These are phyloP conservation scores for Gymnodraco acuticeps DNA, from an alignment of 2,797 vertebrate genomes.

Conservation along the genomic window DNA sequence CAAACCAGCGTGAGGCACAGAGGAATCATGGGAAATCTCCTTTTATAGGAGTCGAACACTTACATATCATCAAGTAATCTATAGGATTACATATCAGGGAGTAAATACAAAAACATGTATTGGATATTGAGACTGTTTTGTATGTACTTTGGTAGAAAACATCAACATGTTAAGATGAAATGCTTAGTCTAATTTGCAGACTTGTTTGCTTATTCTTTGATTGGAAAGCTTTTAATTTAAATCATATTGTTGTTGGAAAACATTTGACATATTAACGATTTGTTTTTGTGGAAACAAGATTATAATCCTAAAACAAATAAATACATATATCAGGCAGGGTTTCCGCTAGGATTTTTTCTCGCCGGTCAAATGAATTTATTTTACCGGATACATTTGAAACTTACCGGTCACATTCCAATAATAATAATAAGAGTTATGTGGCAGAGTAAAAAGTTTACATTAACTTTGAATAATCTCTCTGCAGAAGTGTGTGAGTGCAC, in stretches of 20 bases:
- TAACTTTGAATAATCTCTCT: too few relatives aligned
- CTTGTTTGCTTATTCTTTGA: not conserved
- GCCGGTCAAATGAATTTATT: too few relatives aligned
- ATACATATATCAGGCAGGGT: too few relatives aligned
- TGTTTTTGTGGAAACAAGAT: not conserved
- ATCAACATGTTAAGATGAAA: not conserved
- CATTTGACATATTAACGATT: too few relatives aligned
- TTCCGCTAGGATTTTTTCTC: too few relatives aligned
- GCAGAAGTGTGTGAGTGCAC: constrained; percentile 26
- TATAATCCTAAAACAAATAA: too few relatives aligned
- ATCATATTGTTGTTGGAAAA: not conserved
- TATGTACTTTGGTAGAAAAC: not conserved
- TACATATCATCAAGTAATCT: too few relatives aligned
- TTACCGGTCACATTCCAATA: too few relatives aligned
- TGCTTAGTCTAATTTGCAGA: not conserved
- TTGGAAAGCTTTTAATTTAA: not conserved
- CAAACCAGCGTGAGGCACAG: not conserved
- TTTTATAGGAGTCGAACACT: not conserved
- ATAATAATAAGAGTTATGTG: too few relatives aligned
- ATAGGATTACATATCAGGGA: not conserved
- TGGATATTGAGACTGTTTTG: not conserved
- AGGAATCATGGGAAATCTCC: not conserved
- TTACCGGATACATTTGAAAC: too few relatives aligned
- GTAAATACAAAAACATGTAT: not conserved
- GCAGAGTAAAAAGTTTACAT: too few relatives aligned